Evolutionary conservation across 2,888 invertebrate genomes (phyloP).

Genomic region (Antitype chi): DNA sequence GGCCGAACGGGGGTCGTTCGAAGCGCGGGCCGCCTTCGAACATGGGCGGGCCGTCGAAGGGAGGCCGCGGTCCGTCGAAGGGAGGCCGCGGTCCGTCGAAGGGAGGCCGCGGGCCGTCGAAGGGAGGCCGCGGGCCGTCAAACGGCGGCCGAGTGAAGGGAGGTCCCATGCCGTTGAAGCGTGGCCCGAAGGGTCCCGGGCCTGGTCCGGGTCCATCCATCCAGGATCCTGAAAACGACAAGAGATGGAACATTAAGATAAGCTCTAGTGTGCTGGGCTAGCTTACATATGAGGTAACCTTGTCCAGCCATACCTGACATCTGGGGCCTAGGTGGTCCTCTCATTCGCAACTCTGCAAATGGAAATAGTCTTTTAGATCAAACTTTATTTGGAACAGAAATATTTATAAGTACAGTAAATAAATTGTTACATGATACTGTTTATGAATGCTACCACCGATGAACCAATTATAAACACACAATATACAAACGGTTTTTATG

Average conservation of each 20-base stretch:
- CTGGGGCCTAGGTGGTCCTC: slow-evolving; percentile 84
- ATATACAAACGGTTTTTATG: too few relatives aligned
- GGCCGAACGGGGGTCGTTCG: slow-evolving; percentile 67
- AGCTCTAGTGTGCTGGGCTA: slow-evolving; percentile 46
- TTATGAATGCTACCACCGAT: slow-evolving; percentile 34
- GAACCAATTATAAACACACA: slow-evolving; percentile 9
- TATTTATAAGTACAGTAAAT: neutral
- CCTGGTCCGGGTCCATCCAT: slow-evolving; percentile 82
- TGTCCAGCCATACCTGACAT: slow-evolving; percentile 81
- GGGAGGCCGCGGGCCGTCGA: slow-evolving; percentile 75
- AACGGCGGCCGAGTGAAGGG: slow-evolving; percentile 76
- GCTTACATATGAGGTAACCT: slow-evolving; percentile 48
- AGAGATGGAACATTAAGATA: slow-evolving; percentile 28
- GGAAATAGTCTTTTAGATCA: slow-evolving; percentile 70
- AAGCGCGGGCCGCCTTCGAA: slow-evolving; percentile 67
- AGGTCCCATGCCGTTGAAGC: slow-evolving; percentile 86
- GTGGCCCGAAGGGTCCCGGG: slow-evolving; percentile 75
- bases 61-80: slow-evolving; percentile 76
- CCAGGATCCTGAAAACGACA: slow-evolving; percentile 83
- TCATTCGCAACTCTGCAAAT: slow-evolving; percentile 88
- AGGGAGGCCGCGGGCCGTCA: slow-evolving; percentile 75
- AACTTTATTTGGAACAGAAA: slow-evolving; percentile 16
- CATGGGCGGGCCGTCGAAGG: slow-evolving; percentile 69
- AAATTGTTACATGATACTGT: neutral
- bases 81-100: slow-evolving; percentile 78